Conservation (phyloP, 2,888 invertebrate species). For the Patella pellucida region DNA sequence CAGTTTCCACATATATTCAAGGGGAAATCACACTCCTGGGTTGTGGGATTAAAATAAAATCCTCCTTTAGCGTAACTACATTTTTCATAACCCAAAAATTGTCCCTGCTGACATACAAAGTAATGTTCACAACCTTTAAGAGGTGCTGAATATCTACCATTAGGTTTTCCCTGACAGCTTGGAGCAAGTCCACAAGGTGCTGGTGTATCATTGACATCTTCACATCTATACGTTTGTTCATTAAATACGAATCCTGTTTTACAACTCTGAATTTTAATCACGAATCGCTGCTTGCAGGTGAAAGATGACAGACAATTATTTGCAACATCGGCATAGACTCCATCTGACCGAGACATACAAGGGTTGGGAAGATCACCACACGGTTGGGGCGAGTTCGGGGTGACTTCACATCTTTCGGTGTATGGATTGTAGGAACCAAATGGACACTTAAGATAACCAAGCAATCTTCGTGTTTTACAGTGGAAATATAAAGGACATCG, state of each 20-base stretch:
- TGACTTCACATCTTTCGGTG: constrained; percentile 34
- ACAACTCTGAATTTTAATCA: constrained; percentile 19
- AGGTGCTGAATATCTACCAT: constrained; percentile 28
- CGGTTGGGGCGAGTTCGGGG: constrained; percentile 22
- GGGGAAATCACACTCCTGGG: constrained; percentile 28
- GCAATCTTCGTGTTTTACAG: constrained; percentile 22
- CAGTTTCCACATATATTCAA: constrained; percentile 29
- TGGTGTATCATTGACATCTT: constrained; percentile 16
- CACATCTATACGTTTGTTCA: constrained; percentile 20
- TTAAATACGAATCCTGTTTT: constrained; percentile 24
- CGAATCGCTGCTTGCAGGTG: constrained; percentile 21
- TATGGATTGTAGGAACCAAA: constrained; percentile 46
- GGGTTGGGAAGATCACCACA: constrained; percentile 31
- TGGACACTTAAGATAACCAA: constrained; percentile 38
- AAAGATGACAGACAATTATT: constrained; percentile 28
- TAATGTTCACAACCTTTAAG: constrained; percentile 25
- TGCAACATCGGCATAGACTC: constrained; percentile 27
- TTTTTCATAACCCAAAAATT: constrained; percentile 24
- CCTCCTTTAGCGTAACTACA: constrained; percentile 26
- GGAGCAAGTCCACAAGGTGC: constrained; percentile 29
- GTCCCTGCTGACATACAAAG: constrained; percentile 19
- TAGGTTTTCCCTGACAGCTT: constrained; percentile 18
- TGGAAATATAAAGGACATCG: constrained; percentile 33
- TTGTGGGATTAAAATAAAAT: constrained; percentile 29
- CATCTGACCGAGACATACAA: constrained; percentile 24